Evolutionary conservation across 2,888 invertebrate species (phyloP), one percentile per base, ranked within the genome.

Genomic region (Hydroisotoma schaefferi): DNA sequence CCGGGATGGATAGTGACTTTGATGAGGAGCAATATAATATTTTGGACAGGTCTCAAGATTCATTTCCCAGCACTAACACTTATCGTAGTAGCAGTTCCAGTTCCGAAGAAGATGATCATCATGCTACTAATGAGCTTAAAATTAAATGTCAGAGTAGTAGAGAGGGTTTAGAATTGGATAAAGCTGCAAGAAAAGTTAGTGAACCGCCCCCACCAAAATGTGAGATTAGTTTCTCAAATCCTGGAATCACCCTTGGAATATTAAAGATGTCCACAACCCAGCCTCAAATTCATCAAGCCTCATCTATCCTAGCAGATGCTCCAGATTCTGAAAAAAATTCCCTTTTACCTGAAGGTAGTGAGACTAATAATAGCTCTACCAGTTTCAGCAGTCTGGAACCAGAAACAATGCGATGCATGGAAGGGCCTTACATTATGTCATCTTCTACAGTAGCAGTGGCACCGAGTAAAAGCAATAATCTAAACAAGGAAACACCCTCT

Each of bases 81-180:
- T 69, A 67, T 47, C 59, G 58, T 10, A 69, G 69, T 56, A 63
- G 63, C n/a, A n/a, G n/a, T n/a, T n/a, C n/a, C n/a, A n/a, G n/a
- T 2, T 61, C 59, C 5, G 68, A 62, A 23, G 61, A 63, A 10
- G 62, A 59, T 5, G 47, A 47, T 33, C 2, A 18, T 20, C 18
- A 48, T 57, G 54, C 40, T 15, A 40, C 33, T 15, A 15, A 33
- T 33, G 8, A 15, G 15, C 33, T 15, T 15, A 8, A n/a, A n/a
- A n/a, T n/a, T n/a, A n/a, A 33, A 33, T 15, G 8, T 8, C 33
- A 33, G 33, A 33, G 15, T 33, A 8, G 33, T 8, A 33, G 33
- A 33, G 15, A 33, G 33, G 8, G 8, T 15, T 8, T 8, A 33
- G 33, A 8, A 33, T 15, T 33, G 8, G 33, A 33, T 33, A 8